Base-by-base conservation (phyloP, 1,140 invertebrate species). In the Mylabris phalerata region DNA sequence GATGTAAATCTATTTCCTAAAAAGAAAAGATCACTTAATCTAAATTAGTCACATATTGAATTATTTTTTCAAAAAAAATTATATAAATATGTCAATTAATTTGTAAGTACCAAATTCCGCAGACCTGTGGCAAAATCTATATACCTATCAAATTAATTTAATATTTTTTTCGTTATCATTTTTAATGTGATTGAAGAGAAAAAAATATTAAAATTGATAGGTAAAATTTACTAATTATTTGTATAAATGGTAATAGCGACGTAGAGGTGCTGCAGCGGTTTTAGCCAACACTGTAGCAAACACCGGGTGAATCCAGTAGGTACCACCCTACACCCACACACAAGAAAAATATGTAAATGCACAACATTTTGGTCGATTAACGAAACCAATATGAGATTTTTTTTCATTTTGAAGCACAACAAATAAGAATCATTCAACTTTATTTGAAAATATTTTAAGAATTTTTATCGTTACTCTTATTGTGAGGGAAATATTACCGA, bases 261-360 rank as follows among this genome's bases (percentile, higher is more conserved):
- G 68, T 64, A 70, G 65, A 70, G 62, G 71, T 71, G 69, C 69
- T 71, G 63, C 63, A 71, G 68, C 67, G 62, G 67, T 62, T 66
- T 63, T 67, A 67, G 64, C 68, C 70, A 69, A 72, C 69, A 65
- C 66, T 70, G 71, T 71, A 72, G 68, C 71, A 72, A 72, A 71
- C 68, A 71, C 65, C 60, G 68, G 71, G 69, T 67, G 66, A 68
- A 69, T 70, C 67, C 68, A 67, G 59, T 66, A 66, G 56, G 57
- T 59, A 62, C 60, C 65, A 69, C 67, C 66, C 69, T 69, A 70
- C 67, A 65, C 65, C 68, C 70, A 70, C 67, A 71, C 68, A 68
- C 58, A 65, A 68, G 2, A 70, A 66, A 67, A 64, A 69, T 67
- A 70, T 63, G 68, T 69, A 70, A 68, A 64, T 7, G 19, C 26